Conservation (phyloP, 2,113 vertebrate genomes). For the Oryzias melastigma region DNA sequence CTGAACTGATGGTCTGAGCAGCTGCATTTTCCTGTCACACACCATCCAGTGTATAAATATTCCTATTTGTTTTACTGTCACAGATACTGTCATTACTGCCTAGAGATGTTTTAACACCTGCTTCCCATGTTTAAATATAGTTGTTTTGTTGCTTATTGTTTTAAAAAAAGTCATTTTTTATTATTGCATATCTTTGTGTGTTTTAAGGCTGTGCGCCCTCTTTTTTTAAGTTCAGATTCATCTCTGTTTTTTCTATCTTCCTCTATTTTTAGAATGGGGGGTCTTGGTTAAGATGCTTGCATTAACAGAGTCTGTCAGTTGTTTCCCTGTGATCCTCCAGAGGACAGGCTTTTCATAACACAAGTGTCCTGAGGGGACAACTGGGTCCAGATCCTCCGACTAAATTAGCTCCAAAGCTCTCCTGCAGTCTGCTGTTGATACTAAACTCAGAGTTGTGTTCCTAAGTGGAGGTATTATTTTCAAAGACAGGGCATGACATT, state of each 20-base stretch:
- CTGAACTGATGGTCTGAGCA: too few species aligned
- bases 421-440: not conserved
- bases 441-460: conserved; percentile 28
- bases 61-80: too few species aligned
- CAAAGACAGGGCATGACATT: not conserved
- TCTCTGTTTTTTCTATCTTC: not conserved
- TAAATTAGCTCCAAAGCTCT: conserved; percentile 79
- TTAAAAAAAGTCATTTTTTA: too few species aligned
- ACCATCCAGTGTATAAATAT: too few species aligned
- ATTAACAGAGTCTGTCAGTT: conserved; percentile 47
- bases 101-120: too few species aligned
- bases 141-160: too few species aligned
- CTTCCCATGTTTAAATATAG: too few species aligned
- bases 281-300: conserved; percentile 37
- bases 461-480: conserved; percentile 34
- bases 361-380: conserved; percentile 30
- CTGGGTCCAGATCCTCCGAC: conserved; percentile 46
- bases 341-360: conserved; percentile 44
- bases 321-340: conserved; percentile 50
- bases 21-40: too few species aligned
- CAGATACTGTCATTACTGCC: too few species aligned
- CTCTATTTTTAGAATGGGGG: conserved; percentile 44
- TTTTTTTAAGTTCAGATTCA: too few species aligned
- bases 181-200: too few species aligned
- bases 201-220: too few species aligned